A percentile compares a stretch with the other conserved stretches of the same genome.
These are phyloP conservation scores for Drosophila recens DNA, from an alignment of 2,888 invertebrate genomes.

Conservation along the genomic window DNA sequence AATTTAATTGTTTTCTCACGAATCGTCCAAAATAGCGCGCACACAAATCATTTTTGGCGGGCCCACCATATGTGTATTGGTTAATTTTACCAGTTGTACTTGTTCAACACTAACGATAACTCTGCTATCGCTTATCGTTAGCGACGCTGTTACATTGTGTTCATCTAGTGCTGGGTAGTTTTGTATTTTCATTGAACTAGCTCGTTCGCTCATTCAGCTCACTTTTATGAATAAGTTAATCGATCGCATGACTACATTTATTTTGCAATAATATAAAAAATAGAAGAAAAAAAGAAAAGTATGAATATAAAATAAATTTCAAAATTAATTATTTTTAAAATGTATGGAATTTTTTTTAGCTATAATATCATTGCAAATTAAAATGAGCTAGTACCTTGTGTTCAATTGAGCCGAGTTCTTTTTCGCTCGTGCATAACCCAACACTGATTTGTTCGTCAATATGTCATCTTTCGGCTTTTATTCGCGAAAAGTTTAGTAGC, in stretches of 20 bases:
- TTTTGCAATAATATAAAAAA: too few relatives aligned
- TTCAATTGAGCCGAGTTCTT: conserved; percentile 29
- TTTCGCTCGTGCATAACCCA: conserved; percentile 38
- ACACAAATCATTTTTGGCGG: conserved; percentile 66
- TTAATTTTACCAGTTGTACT: conserved; percentile 8
- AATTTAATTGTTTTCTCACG: not conserved
- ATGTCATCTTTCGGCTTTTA: conserved; percentile 79
- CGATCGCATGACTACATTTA: not conserved
- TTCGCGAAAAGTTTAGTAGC: conserved; percentile 71
- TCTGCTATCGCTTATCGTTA: conserved; percentile 8
- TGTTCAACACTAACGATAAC: conserved; percentile 30
- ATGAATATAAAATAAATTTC: not conserved
- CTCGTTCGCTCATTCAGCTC: conserved; percentile 1
- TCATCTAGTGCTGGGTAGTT: conserved; percentile 28
- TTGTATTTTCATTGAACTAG: too few relatives aligned
- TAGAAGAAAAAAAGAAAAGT: not conserved
- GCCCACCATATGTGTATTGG: conserved; percentile 32
- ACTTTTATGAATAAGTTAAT: not conserved
- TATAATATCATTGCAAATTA: not conserved
- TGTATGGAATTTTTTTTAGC: not conserved
- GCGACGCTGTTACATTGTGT: not conserved
- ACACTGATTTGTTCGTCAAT: conserved; percentile 68
- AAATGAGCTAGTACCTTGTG: conserved; percentile 8
- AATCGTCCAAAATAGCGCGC: conserved; percentile 33
- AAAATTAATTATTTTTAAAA: not conserved